Percentiles rank a stretch among this genome's conserved stretches.
Evolutionary conservation across 2,797 vertebrate genomes (phyloP).

Genomic region (Leptoclinus maculatus): DNA sequence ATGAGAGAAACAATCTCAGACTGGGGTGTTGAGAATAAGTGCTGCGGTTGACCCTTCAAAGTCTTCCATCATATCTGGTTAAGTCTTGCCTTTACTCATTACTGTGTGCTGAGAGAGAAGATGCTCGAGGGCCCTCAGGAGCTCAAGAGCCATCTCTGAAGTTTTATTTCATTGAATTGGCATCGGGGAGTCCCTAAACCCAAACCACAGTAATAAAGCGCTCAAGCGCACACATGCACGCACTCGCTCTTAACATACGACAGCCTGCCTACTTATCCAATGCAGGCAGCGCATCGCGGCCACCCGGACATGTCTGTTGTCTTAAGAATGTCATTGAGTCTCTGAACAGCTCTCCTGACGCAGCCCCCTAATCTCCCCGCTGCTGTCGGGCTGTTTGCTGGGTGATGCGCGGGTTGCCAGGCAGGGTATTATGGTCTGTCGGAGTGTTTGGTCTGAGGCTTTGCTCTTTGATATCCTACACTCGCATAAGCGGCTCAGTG

Average conservation of each 20-base stretch:
- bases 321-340: conserved; percentile 81
- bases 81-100: conserved; percentile 45
- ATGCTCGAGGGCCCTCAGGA: conserved; percentile 51
- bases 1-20: conserved; percentile 30
- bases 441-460: conserved; percentile 78
- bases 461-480: conserved; percentile 82
- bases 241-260: conserved; percentile 36
- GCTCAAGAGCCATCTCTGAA: conserved; percentile 57
- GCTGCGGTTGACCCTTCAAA: conserved; percentile 24
- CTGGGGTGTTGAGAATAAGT: conserved; percentile 30
- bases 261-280: conserved; percentile 62
- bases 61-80: conserved; percentile 45
- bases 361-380: conserved; percentile 73
- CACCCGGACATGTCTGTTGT: conserved; percentile 79
- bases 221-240: conserved; percentile 13
- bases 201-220: conserved; percentile 59
- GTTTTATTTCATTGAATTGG: conserved; percentile 65
- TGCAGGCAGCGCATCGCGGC: conserved; percentile 63
- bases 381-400: conserved; percentile 73
- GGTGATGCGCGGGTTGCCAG: conserved; percentile 71
- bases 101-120: conserved; percentile 36
- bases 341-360: conserved; percentile 74
- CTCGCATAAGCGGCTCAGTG: conserved; percentile 78
- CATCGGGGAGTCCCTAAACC: conserved; percentile 61
- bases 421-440: conserved; percentile 76